phyloP scores from a whole-genome alignment of 2,797 vertebrate species.

The Eulemur albifrons region DNA sequence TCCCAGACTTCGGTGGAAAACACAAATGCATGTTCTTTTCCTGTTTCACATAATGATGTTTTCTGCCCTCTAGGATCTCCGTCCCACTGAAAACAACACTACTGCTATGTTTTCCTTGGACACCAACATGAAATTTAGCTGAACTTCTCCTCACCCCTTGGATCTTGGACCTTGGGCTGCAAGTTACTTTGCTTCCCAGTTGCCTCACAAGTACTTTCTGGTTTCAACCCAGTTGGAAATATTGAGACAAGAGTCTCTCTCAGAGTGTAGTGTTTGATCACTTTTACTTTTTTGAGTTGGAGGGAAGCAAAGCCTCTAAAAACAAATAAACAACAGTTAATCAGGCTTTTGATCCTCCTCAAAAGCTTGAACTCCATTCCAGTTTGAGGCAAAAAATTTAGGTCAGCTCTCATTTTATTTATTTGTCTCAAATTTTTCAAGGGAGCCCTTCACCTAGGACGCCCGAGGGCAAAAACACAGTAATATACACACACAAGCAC shows the following conservation, averaged over 20 bases:
- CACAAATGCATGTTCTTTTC: slow-evolving; percentile 58
- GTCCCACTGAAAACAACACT: slow-evolving; percentile 72
- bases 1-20: slow-evolving; percentile 46
- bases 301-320: slow-evolving; percentile 76
- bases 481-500: slow-evolving; percentile 29
- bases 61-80: slow-evolving; percentile 77
- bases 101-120: slow-evolving; percentile 77
- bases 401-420: slow-evolving; percentile 79
- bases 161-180: slow-evolving; percentile 55
- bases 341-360: slow-evolving; percentile 78
- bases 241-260: slow-evolving; percentile 79
- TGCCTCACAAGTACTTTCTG: slow-evolving; percentile 78
- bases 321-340: slow-evolving; percentile 77
- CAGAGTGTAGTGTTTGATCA: slow-evolving; percentile 78
- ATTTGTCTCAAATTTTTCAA: slow-evolving; percentile 78
- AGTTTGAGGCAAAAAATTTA: slow-evolving; percentile 71
- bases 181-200: slow-evolving; percentile 57
- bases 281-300: slow-evolving; percentile 79
- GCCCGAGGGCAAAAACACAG: slow-evolving; percentile 69
- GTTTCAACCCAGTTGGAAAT: slow-evolving; percentile 78
- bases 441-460: slow-evolving; percentile 69
- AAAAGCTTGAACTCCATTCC: slow-evolving; percentile 76
- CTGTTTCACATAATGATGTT: slow-evolving; percentile 65
- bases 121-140: slow-evolving; percentile 50
- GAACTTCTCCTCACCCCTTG: slow-evolving; percentile 66